Percentiles rank a stretch among this genome's conserved stretches.
Conservation (phyloP, 2,797 vertebrate genomes). For the Micropoecilia bifurca region DNA sequence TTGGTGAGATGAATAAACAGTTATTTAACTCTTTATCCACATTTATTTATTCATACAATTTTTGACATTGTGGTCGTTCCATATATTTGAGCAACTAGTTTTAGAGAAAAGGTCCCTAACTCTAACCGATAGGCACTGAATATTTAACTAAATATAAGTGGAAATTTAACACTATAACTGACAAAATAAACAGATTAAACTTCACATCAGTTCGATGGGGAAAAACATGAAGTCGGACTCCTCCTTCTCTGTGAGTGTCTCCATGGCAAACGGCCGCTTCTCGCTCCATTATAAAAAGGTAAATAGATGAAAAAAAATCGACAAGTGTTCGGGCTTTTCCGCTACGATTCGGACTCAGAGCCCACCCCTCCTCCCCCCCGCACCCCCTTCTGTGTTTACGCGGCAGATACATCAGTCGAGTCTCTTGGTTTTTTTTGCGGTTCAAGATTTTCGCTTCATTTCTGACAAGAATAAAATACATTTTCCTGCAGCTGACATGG, state of each 20-base stretch:
- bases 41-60: not conserved
- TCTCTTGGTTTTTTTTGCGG: constrained; percentile 29
- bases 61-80: not conserved
- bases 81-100: not conserved
- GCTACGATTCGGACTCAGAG: constrained; percentile 52
- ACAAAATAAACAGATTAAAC: not conserved
- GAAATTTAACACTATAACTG: not conserved
- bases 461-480: constrained; percentile 38
- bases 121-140: not conserved
- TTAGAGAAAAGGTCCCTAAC: not conserved
- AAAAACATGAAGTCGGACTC: constrained; percentile 35
- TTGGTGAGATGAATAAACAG: not conserved
- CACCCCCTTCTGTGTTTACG: constrained; percentile 20
- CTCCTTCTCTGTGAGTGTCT: constrained; percentile 53
- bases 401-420: constrained; percentile 48
- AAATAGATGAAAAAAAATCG: not conserved
- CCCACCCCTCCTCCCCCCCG: not conserved
- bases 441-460: constrained; percentile 50
- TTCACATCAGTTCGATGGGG: constrained; percentile 6
- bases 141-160: not conserved
- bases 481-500: constrained; percentile 65
- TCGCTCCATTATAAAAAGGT: not conserved
- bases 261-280: constrained; percentile 44
- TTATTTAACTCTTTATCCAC: not conserved
- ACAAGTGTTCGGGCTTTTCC: constrained; percentile 62